Base-by-base conservation (phyloP, 1,140 invertebrate species). In the Maniola jurtina region DNA sequence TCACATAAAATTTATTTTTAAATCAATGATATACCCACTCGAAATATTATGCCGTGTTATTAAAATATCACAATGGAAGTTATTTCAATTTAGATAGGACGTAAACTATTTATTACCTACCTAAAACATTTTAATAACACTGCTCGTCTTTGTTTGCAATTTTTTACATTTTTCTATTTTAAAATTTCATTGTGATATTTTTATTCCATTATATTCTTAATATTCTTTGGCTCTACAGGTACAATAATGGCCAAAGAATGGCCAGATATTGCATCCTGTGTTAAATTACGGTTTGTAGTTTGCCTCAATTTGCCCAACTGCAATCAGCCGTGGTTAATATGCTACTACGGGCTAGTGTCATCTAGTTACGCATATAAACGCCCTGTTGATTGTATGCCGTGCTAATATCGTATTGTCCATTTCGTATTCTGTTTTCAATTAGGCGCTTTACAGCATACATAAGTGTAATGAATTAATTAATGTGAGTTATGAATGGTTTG, bases 291-390 rank as follows among this genome's bases (percentile, higher is more conserved):
- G 48, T 50, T 50, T 16, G 48, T 25, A 55, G 52, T 55, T 55
- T 55, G 34, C 52, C 52, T 55, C 52, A 55, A 55, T 55, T 55
- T 34, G 52, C 33, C 34, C 16, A 25, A 75, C 76, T 73, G 75
- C 72, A 84, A 84, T 84, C 77, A 84, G 76, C 69, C 76, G 77
- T 72, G 71, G 74, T 77, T 84, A 84, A 82, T 84, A 82, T 76
- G 73, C 73, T 70, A 73, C 70, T 70, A 63, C 67, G 64, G 68
- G 54, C 67, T 47, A 68, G 64, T 77, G 70, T 79, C 76, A 74
- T 79, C 70, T 75, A 75, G 67, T 77, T 72, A 78, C 73, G 57
- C 48, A 60, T 58, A 71, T 64, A 57, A 69, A 71, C 75, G 65
- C 72, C 70, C 70, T 71, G 73, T 76, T 76, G 71, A 71, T 71